phyloP scores from a whole-genome alignment of 2,113 vertebrate genomes.

The Hyaena hyaena region DNA sequence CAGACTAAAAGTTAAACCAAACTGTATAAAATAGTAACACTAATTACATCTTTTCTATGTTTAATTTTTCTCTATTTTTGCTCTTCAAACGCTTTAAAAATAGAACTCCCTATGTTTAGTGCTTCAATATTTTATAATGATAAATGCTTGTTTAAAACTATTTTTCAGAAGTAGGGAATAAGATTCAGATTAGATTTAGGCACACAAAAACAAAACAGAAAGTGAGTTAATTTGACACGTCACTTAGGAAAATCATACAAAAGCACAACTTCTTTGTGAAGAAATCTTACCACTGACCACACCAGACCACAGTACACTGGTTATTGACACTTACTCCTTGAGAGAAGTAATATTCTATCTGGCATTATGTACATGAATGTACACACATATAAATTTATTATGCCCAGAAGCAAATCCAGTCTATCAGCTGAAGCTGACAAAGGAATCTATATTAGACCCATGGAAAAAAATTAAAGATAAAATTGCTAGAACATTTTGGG shows the following conservation, averaged over 20 bases:
- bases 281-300: neutral
- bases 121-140: conserved; percentile 26
- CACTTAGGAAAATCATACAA: conserved; percentile 15
- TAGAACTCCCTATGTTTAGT: neutral
- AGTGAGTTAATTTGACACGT: neutral
- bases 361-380: neutral
- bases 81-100: conserved; percentile 51
- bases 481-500: neutral
- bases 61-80: conserved; percentile 22
- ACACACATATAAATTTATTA: neutral
- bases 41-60: conserved; percentile 46
- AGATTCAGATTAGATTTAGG: conserved; percentile 5
- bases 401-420: neutral
- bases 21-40: neutral
- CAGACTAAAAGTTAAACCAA: conserved; percentile 18
- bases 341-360: neutral
- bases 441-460: neutral
- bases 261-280: neutral
- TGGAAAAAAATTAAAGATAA: neutral
- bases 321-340: neutral
- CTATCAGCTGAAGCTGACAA: neutral
- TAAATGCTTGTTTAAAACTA: conserved; percentile 50
- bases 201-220: neutral
- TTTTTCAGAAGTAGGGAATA: conserved; percentile 44
- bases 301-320: neutral